Evolutionary conservation across 1,140 invertebrate genomes (phyloP).

Genomic region (Drosophila cardini): DNA sequence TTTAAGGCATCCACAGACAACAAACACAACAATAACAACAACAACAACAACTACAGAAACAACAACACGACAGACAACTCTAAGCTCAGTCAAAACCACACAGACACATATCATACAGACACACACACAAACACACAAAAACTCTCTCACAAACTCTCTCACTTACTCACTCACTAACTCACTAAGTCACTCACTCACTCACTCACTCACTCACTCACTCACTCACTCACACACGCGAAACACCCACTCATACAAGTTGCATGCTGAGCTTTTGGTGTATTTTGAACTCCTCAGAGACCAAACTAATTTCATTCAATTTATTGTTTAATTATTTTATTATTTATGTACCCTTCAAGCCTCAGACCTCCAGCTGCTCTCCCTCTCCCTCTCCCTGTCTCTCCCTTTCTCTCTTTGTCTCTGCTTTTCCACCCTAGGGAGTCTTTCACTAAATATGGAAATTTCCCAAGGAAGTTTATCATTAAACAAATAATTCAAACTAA

Average conservation of each 20-base stretch:
- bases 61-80: slow-evolving; percentile 39
- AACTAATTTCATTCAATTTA: slow-evolving; percentile 81
- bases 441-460: slow-evolving; percentile 25
- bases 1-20: slow-evolving; percentile 52
- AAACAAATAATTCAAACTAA: neutral
- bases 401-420: neutral
- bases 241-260: slow-evolving; percentile 34
- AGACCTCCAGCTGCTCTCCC: slow-evolving; percentile 42
- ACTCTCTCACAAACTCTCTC: no score
- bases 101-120: slow-evolving; percentile 14
- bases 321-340: slow-evolving; percentile 82
- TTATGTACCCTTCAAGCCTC: slow-evolving; percentile 66
- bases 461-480: slow-evolving; percentile 10
- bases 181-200: slow-evolving; percentile 16
- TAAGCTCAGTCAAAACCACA: slow-evolving; percentile 24
- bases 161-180: slow-evolving; percentile 12
- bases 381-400: neutral
- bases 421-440: slow-evolving; percentile 2
- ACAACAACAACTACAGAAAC: slow-evolving; percentile 14
- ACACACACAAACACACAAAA: slow-evolving; percentile 47
- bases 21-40: slow-evolving; percentile 12
- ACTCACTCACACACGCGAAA: slow-evolving; percentile 23
- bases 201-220: slow-evolving; percentile 11
- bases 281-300: slow-evolving; percentile 50
- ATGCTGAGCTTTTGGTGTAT: slow-evolving; percentile 36